Evolutionary conservation across 1,140 invertebrate genomes (phyloP).

Genomic region (Calosoma granatense): DNA sequence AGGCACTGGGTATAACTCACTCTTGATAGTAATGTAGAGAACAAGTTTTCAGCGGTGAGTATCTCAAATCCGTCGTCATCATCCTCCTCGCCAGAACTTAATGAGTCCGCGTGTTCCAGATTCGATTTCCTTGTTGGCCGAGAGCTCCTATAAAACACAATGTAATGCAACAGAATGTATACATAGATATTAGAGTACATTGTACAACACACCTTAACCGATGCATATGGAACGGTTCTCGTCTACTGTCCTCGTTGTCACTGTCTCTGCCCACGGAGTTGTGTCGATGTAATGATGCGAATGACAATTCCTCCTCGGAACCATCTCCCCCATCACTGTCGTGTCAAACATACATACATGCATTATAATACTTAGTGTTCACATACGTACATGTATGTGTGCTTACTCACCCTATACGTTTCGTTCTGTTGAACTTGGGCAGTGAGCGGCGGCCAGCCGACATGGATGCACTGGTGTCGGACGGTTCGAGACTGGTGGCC

Average conservation of each 20-base stretch:
- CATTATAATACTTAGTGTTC: background rate
- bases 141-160: conserved; percentile 46
- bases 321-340: conserved; percentile 54
- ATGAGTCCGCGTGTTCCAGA: conserved; percentile 64
- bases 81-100: conserved; percentile 78
- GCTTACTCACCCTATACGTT: conserved; percentile 39
- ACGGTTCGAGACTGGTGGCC: conserved; percentile 61
- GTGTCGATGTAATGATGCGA: conserved; percentile 27
- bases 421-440: conserved; percentile 35
- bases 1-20: conserved; percentile 39
- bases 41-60: conserved; percentile 80
- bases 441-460: conserved; percentile 28
- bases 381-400: conserved; percentile 1
- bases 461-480: conserved; percentile 45
- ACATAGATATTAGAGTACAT: background rate
- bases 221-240: conserved; percentile 57
- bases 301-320: conserved; percentile 58
- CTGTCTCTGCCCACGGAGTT: conserved; percentile 39
- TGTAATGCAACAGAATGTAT: background rate
- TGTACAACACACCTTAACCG: conserved; percentile 45
- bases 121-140: conserved; percentile 52
- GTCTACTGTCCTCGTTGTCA: conserved; percentile 37
- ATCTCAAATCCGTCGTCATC: conserved; percentile 85
- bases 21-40: conserved; percentile 73
- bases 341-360: conserved; percentile 45